A percentile compares a stretch with the other conserved stretches of the same genome.
These are phyloP conservation scores for Drosophila willistoni DNA, from an alignment of 1,140 invertebrate genomes.

Conservation along the genomic window DNA sequence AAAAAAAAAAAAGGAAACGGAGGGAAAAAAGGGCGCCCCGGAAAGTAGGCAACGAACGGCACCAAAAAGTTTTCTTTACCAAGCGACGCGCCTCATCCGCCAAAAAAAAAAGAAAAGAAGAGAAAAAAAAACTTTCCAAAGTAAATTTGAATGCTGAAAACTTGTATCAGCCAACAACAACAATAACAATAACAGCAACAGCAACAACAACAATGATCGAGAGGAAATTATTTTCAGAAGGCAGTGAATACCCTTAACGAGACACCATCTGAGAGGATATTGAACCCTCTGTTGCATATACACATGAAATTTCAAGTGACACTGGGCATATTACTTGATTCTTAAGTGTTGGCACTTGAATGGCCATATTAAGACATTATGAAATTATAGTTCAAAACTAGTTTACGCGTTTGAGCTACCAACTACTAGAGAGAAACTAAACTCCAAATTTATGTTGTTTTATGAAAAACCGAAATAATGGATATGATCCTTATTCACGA, in stretches of 20 bases:
- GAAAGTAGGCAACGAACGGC: constrained; percentile 48
- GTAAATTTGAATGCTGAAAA: constrained; percentile 67
- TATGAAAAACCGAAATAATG: too few species aligned
- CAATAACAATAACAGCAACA: constrained; percentile 14
- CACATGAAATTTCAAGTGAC: not conserved
- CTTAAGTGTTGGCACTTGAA: not conserved
- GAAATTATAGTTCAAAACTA: too few species aligned
- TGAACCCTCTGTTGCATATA: constrained; percentile 4
- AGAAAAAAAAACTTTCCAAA: constrained; percentile 46
- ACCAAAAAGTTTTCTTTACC: constrained; percentile 46
- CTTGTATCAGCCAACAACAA: constrained; percentile 53
- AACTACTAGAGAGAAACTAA: too few species aligned
- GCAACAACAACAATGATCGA: constrained; percentile 25
- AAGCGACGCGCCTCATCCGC: constrained; percentile 15
- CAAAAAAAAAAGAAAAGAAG: not conserved
- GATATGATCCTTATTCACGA: too few species aligned
- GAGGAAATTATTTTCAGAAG: constrained; percentile 35
- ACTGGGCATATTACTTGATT: not conserved
- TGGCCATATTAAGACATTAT: too few species aligned
- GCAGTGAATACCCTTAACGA: constrained; percentile 32
- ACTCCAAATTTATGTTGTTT: too few species aligned
- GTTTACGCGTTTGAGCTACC: too few species aligned
- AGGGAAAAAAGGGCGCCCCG: constrained; percentile 45
- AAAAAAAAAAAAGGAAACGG: constrained; percentile 27
- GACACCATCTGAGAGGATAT: constrained; percentile 14